These are phyloP conservation scores for Brenthis hecate DNA, from an alignment of 2,888 invertebrate genomes.

Conservation along the genomic window DNA sequence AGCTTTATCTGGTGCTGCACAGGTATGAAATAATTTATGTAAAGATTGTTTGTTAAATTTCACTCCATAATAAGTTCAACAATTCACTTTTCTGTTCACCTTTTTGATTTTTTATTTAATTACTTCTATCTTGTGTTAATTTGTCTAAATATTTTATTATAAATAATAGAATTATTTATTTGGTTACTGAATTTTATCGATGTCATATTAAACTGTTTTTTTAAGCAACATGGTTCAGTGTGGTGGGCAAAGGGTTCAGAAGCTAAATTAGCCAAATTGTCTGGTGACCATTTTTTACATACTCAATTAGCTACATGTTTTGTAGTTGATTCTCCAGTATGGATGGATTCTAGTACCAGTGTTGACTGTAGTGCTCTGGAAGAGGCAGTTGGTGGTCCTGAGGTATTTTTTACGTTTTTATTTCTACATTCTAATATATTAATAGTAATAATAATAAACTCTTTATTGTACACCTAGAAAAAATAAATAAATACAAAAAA, in stretches of 20 bases:
- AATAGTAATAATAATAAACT: too few relatives aligned
- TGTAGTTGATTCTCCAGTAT: conserved; percentile 93
- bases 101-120: neutral
- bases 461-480: too few relatives aligned
- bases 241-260: conserved; percentile 94
- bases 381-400: conserved; percentile 89
- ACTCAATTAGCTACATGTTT: conserved; percentile 91
- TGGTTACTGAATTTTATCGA: too few relatives aligned
- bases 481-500: too few relatives aligned
- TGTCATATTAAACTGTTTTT: neutral
- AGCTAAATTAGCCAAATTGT: conserved; percentile 83
- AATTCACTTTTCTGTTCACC: neutral
- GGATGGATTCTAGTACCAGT: conserved; percentile 96
- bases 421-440: neutral
- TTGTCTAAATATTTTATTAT: too few relatives aligned
- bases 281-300: conserved; percentile 90
- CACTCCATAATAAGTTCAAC: neutral
- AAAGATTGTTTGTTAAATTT: neutral
- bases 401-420: conserved; percentile 69
- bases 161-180: too few relatives aligned
- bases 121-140: too few relatives aligned
- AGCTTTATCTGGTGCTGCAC: conserved; percentile 94
- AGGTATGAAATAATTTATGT: conserved; percentile 81
- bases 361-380: conserved; percentile 90
- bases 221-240: conserved; percentile 98